Conservation (phyloP, 2,888 invertebrate genomes). For the Noctua pronuba region DNA sequence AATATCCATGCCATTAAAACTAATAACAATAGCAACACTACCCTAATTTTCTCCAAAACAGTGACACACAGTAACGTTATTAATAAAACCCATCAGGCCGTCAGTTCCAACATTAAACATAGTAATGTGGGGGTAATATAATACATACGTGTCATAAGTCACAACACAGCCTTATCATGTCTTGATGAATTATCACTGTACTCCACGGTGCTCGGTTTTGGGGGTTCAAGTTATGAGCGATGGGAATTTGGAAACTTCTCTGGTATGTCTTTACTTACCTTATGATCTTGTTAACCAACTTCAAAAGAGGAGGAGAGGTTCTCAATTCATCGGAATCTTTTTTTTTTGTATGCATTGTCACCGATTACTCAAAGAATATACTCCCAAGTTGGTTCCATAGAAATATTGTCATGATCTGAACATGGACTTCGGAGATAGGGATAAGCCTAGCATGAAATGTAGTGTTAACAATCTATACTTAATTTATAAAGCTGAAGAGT, state of each 20-base stretch:
- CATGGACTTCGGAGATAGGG: too few species aligned
- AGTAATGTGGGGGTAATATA: constrained; percentile 76
- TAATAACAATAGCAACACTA: constrained; percentile 23
- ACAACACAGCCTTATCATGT: constrained; percentile 84
- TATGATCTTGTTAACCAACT: neutral
- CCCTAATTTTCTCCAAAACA: constrained; percentile 32
- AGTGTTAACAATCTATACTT: too few species aligned
- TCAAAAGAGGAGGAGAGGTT: too few species aligned
- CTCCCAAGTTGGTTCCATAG: too few species aligned
- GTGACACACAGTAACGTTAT: constrained; percentile 39
- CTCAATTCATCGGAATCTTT: too few species aligned
- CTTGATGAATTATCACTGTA: constrained; percentile 84
- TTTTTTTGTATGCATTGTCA: too few species aligned
- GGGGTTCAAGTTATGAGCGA: constrained; percentile 60
- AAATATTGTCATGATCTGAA: too few species aligned
- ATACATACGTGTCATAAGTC: constrained; percentile 80
- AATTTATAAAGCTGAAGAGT: too few species aligned
- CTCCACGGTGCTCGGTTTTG: constrained; percentile 58
- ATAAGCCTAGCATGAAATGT: too few species aligned
- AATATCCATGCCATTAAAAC: neutral
- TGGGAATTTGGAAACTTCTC: constrained; percentile 32
- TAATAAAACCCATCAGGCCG: constrained; percentile 58
- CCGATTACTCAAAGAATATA: too few species aligned
- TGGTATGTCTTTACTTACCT: neutral
- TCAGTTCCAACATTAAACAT: constrained; percentile 56